phyloP scores from a whole-genome alignment of 2,113 vertebrate species.

The Poecile atricapillus region DNA sequence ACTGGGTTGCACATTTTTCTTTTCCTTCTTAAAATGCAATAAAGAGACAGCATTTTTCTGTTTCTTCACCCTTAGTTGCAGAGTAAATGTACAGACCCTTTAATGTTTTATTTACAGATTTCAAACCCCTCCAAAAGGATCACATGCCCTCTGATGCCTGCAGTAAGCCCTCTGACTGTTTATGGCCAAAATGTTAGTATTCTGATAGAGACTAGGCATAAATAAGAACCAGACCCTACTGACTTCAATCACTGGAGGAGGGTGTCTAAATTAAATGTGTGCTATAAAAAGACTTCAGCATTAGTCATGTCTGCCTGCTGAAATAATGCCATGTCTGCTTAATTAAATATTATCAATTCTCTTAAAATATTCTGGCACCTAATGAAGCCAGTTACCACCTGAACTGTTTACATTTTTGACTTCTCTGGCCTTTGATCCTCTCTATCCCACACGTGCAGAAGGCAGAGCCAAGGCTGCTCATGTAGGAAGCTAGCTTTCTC shows the following conservation, averaged over 20 bases:
- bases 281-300: slow-evolving; percentile 1
- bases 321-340: not conserved
- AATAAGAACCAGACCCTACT: slow-evolving; percentile 27
- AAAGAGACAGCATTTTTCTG: not conserved
- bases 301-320: slow-evolving; percentile 22
- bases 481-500: not conserved
- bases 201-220: slow-evolving; percentile 13
- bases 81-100: not conserved
- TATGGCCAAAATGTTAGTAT: not conserved
- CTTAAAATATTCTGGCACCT: slow-evolving; percentile 29
- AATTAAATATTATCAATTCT: slow-evolving; percentile 40
- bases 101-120: slow-evolving; percentile 1
- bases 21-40: not conserved
- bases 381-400: slow-evolving; percentile 20
- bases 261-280: not conserved
- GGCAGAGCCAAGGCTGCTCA: not conserved
- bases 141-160: not conserved
- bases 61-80: not conserved
- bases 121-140: not conserved
- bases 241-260: not conserved
- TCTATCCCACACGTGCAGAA: not conserved
- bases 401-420: not conserved
- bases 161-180: not conserved
- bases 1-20: not conserved
- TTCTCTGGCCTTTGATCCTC: not conserved